These are phyloP conservation scores for Orchesellides sinensis DNA, from an alignment of 2,888 invertebrate species.

Conservation along the genomic window DNA sequence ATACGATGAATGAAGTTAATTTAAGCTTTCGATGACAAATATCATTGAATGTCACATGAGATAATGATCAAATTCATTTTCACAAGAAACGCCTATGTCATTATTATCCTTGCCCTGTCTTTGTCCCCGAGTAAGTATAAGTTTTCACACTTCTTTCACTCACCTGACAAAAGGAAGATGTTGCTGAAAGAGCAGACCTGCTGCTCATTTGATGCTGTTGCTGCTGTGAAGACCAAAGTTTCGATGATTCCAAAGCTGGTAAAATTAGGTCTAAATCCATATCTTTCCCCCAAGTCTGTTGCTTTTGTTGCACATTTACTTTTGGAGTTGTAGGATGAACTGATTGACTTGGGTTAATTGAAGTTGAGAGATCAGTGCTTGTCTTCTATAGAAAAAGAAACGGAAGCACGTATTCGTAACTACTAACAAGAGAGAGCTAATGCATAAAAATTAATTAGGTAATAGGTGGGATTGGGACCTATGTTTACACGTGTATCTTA, in stretches of 20 bases:
- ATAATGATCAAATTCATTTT: slow-evolving; percentile 29
- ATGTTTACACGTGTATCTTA: no score
- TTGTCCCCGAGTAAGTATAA: no score
- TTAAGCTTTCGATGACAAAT: slow-evolving; percentile 47
- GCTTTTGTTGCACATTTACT: slow-evolving; percentile 52
- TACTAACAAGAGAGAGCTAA: background rate
- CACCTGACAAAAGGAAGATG: slow-evolving; percentile 61
- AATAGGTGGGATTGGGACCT: no score
- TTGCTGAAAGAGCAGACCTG: slow-evolving; percentile 19
- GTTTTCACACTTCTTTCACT: slow-evolving; percentile 20
- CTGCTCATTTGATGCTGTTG: slow-evolving; percentile 47
- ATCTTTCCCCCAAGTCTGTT: slow-evolving; percentile 71
- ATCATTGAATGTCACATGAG: slow-evolving; percentile 25
- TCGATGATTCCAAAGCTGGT: slow-evolving; percentile 67
- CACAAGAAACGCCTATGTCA: background rate
- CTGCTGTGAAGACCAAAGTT: slow-evolving; percentile 67
- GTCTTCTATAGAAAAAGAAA: slow-evolving; percentile 23
- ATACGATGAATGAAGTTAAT: slow-evolving; percentile 49
- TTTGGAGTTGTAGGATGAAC: slow-evolving; percentile 47
- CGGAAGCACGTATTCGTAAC: background rate
- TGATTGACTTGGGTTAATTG: slow-evolving; percentile 46
- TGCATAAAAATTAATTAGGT: background rate
- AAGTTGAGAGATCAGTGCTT: slow-evolving; percentile 15
- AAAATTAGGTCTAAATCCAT: slow-evolving; percentile 73
- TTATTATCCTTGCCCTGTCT: background rate